A percentile compares a stretch with the other conserved stretches of the same genome.
phyloP scores from a whole-genome alignment of 37 sponge, comb jelly and placozoan genomes.

The Spongia lamella region DNA sequence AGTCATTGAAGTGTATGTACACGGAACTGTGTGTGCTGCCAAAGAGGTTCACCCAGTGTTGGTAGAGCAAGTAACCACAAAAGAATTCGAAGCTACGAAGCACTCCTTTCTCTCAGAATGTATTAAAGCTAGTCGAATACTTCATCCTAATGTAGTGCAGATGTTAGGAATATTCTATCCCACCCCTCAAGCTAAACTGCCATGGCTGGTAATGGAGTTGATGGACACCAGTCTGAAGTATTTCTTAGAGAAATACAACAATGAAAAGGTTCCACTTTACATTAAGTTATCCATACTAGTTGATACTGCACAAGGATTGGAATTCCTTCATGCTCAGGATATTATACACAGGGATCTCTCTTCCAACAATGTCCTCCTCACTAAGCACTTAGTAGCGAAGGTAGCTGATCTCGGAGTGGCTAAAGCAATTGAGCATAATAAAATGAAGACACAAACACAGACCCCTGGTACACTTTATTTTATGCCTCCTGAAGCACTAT shows the following conservation, averaged over 20 bases:
- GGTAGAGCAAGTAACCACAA: too few relatives aligned
- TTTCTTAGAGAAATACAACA: conserved; percentile 14
- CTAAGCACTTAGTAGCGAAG: conserved; percentile 31
- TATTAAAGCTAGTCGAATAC: conserved; percentile 17
- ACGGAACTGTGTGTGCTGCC: too few relatives aligned
- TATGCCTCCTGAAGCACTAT: too few relatives aligned
- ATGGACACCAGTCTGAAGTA: conserved; percentile 5
- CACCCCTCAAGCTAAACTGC: conserved; percentile 2
- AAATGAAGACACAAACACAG: too few relatives aligned
- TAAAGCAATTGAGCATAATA: neutral
- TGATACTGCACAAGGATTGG: conserved; percentile 24
- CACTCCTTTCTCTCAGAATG: conserved; percentile 17
- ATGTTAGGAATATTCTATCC: conserved; percentile 12
- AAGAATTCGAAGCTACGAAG: too few relatives aligned
- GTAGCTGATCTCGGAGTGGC: conserved; percentile 47
- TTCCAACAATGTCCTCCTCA: conserved; percentile 46
- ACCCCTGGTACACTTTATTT: too few relatives aligned
- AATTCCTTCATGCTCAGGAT: conserved; percentile 26
- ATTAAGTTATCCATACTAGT: conserved; percentile 25
- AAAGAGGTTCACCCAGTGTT: too few relatives aligned
- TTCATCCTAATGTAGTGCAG: conserved; percentile 56
- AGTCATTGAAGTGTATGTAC: too few relatives aligned
- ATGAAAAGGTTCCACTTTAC: neutral
- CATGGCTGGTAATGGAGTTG: conserved; percentile 39
- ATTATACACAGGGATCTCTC: conserved; percentile 47